Evolutionary conservation across 1,140 invertebrate species (phyloP).

Genomic region (Hermatobates lingyangjiaoensis): DNA sequence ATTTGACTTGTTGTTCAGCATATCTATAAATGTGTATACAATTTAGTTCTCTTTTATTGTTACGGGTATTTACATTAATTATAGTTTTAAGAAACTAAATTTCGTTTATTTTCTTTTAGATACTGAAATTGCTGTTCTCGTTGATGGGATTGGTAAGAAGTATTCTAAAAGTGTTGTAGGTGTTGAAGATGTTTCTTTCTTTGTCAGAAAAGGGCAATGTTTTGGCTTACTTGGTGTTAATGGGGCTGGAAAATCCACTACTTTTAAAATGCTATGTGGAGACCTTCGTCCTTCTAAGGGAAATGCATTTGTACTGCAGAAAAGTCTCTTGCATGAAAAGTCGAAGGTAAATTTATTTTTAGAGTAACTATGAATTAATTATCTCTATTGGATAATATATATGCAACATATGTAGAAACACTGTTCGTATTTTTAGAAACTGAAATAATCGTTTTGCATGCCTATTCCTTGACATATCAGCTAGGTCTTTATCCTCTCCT

Average conservation of each 20-base stretch:
- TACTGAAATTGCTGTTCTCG: constrained; percentile 9
- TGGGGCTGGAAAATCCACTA: constrained; percentile 70
- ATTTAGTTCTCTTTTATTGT: no score
- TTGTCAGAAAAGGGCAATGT: constrained; percentile 52
- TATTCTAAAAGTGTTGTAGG: constrained; percentile 25
- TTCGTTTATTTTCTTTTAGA: neutral
- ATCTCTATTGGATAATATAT: no score
- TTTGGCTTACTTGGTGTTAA: constrained; percentile 81
- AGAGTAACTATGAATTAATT: neutral
- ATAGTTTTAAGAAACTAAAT: no score
- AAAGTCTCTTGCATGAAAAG: constrained; percentile 3
- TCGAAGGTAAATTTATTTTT: constrained; percentile 3
- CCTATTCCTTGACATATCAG: no score
- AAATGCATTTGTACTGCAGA: constrained; percentile 11
- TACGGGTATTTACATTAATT: no score
- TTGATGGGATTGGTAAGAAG: constrained; percentile 15
- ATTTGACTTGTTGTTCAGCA: no score
- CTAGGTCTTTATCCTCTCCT: no score
- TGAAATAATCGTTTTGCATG: no score
- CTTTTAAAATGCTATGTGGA: constrained; percentile 79
- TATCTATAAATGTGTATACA: no score
- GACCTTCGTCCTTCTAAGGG: constrained; percentile 13
- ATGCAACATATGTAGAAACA: no score
- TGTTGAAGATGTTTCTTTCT: constrained; percentile 50
- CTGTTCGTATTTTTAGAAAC: no score